Evolutionary conservation across 2,113 vertebrate genomes (phyloP).

Genomic region (Oreotragus oreotragus): DNA sequence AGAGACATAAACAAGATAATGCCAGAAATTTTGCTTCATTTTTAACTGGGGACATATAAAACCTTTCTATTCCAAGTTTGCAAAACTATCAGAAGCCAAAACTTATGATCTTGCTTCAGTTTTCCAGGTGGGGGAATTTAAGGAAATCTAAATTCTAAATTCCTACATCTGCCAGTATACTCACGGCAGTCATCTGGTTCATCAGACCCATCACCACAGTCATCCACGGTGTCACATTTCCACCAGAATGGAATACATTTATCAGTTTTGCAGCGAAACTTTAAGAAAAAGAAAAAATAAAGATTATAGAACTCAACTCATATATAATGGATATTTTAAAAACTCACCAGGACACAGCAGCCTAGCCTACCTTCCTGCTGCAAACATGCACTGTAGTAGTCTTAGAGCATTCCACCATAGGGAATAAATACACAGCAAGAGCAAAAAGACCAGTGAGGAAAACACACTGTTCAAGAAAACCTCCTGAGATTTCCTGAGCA

Average conservation of each 20-base stretch:
- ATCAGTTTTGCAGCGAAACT: conserved; percentile 98
- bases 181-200: conserved; percentile 96
- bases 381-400: neutral
- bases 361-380: neutral
- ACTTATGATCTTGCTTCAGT: neutral
- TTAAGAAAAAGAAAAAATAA: neutral
- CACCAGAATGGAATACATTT: conserved; percentile 99
- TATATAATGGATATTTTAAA: neutral
- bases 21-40: neutral
- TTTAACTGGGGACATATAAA: neutral
- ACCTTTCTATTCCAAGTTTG: neutral
- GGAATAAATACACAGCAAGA: neutral
- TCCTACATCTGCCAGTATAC: conserved; percentile 61
- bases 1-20: neutral
- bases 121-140: neutral
- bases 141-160: neutral
- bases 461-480: neutral
- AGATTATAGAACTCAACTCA: neutral
- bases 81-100: neutral
- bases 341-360: neutral
- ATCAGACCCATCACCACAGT: conserved; percentile 97
- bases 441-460: neutral
- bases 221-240: conserved; percentile 98
- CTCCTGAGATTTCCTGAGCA: neutral
- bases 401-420: neutral